These are phyloP conservation scores for Sebastes steindachneri DNA, from an alignment of 2,797 vertebrate genomes.

Conservation along the genomic window DNA sequence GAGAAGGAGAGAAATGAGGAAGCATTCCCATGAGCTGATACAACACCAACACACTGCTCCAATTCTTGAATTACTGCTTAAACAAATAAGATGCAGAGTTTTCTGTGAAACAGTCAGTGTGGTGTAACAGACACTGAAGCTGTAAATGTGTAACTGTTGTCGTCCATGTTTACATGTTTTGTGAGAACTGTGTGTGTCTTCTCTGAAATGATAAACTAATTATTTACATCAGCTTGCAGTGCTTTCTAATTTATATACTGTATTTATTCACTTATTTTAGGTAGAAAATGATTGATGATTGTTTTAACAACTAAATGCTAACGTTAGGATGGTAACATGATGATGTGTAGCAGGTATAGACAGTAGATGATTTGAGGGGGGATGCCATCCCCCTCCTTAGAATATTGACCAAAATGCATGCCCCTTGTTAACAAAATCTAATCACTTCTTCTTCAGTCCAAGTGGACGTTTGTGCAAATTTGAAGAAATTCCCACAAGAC, in stretches of 20 bases:
- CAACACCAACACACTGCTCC: background rate
- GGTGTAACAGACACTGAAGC: background rate
- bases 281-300: background rate
- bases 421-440: too few species aligned
- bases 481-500: too few species aligned
- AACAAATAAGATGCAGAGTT: background rate
- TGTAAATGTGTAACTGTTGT: background rate
- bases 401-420: too few species aligned
- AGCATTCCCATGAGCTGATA: constrained; percentile 24
- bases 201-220: background rate
- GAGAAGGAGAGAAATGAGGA: constrained; percentile 16
- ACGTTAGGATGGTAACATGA: too few species aligned
- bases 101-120: background rate
- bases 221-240: background rate
- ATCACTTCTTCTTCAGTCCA: too few species aligned
- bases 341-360: too few species aligned
- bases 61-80: background rate
- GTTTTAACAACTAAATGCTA: too few species aligned
- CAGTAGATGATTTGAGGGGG: too few species aligned
- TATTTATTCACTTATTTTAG: background rate
- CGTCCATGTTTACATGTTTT: too few species aligned
- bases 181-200: background rate
- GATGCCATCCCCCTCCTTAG: too few species aligned
- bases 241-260: background rate
- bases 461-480: too few species aligned